Percentiles rank a stretch among this genome's conserved stretches.
Evolutionary conservation across 2,113 vertebrate genomes (phyloP).

Genomic region (Zosterops japonicus): DNA sequence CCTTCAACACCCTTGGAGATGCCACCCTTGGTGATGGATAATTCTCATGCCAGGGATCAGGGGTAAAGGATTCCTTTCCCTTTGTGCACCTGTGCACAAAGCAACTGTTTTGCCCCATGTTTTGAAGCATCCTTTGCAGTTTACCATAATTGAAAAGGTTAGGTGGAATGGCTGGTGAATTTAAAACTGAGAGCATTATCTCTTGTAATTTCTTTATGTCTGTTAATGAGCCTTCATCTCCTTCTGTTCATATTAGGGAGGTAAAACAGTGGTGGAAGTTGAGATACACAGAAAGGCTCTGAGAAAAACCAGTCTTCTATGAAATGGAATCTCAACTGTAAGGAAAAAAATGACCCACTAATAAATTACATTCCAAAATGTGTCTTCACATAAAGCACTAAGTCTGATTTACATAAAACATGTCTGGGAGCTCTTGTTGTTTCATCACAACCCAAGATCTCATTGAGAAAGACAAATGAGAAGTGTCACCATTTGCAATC

Average conservation of each 20-base stretch:
- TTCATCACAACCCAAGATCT: background rate
- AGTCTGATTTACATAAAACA: slow-evolving; percentile 42
- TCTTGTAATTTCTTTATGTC: slow-evolving; percentile 46
- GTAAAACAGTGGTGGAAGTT: slow-evolving; percentile 25
- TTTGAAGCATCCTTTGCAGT: background rate
- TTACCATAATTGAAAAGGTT: background rate
- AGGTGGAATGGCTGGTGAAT: background rate
- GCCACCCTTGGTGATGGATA: background rate
- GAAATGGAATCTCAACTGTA: slow-evolving; percentile 39
- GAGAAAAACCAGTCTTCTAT: slow-evolving; percentile 49
- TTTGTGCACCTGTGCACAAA: background rate
- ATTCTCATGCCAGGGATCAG: fast-evolving
- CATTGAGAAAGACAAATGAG: background rate
- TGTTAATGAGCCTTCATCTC: slow-evolving; percentile 39
- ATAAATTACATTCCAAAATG: slow-evolving; percentile 47
- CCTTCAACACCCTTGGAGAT: background rate
- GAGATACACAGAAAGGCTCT: slow-evolving; percentile 30
- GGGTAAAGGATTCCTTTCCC: background rate
- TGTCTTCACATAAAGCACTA: slow-evolving; percentile 5
- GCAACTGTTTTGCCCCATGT: background rate
- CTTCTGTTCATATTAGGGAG: background rate
- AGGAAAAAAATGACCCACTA: background rate
- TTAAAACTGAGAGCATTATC: slow-evolving; percentile 18
- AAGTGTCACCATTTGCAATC: background rate
- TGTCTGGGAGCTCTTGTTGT: background rate